A percentile compares a stretch with the other conserved stretches of the same genome.
phyloP scores from a whole-genome alignment of 1,140 invertebrate species.

The Hylaeus anthracinus region DNA sequence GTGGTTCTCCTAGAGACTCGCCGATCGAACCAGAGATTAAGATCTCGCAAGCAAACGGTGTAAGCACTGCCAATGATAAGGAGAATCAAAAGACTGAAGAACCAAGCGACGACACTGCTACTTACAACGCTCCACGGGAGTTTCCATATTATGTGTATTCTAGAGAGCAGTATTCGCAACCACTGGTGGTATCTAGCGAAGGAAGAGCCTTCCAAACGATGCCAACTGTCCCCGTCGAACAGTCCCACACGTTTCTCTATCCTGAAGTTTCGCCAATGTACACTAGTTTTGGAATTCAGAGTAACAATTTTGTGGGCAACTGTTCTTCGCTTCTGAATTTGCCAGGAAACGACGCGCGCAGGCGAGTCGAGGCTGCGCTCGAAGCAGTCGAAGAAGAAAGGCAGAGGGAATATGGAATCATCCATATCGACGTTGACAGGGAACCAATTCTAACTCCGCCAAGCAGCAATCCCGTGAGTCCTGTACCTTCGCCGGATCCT shows the following conservation, averaged over 20 bases:
- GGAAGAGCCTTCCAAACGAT: slow-evolving; percentile 63
- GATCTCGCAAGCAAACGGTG: slow-evolving; percentile 57
- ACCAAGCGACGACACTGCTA: slow-evolving; percentile 12
- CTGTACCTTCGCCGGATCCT: slow-evolving; percentile 83
- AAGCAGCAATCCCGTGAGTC: slow-evolving; percentile 83
- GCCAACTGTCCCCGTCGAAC: slow-evolving; percentile 34
- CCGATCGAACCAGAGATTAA: slow-evolving; percentile 74
- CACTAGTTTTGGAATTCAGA: slow-evolving; percentile 63
- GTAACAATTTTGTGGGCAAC: slow-evolving; percentile 60
- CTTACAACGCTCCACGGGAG: slow-evolving; percentile 56
- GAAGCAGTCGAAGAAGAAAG: slow-evolving; percentile 81
- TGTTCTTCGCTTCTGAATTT: slow-evolving; percentile 73
- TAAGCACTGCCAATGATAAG: slow-evolving; percentile 66
- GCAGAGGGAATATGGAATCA: slow-evolving; percentile 55
- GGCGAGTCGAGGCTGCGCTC: slow-evolving; percentile 86
- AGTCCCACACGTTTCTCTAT: slow-evolving; percentile 66
- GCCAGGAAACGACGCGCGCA: slow-evolving; percentile 84
- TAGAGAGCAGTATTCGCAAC: slow-evolving; percentile 58
- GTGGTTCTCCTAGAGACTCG: slow-evolving; percentile 57
- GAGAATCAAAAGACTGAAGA: slow-evolving; percentile 77
- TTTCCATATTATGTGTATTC: slow-evolving; percentile 73
- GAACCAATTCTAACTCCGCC: slow-evolving; percentile 84
- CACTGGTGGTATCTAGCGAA: slow-evolving; percentile 57
- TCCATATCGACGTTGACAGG: slow-evolving; percentile 53
- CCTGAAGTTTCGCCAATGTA: slow-evolving; percentile 64